Percentiles rank a stretch among this genome's conserved stretches.
Evolutionary conservation across 2,888 invertebrate genomes (phyloP).

Genomic region (Lissocephala sabroskyi): DNA sequence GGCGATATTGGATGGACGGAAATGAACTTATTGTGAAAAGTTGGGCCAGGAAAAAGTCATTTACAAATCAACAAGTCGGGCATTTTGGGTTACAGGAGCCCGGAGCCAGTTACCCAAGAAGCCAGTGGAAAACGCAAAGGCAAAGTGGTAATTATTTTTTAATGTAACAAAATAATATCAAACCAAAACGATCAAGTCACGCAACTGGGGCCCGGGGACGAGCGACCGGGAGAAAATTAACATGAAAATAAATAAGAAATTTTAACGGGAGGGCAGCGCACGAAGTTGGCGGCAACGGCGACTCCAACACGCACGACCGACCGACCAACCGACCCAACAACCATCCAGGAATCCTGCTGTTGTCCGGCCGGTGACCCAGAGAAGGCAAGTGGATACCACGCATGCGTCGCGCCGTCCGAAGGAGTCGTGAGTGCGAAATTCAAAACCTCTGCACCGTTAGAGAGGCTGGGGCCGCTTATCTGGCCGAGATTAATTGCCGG

Average conservation of each 20-base stretch:
- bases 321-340: too few species aligned
- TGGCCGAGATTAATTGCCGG: conserved; percentile 37
- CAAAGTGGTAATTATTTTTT: conserved; percentile 66
- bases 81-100: conserved; percentile 14
- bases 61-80: conserved; percentile 34
- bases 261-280: conserved; percentile 43
- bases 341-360: too few species aligned
- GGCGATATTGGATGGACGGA: too few species aligned
- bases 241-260: conserved; percentile 66
- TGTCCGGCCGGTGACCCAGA: neutral
- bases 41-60: conserved; percentile 23
- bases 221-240: conserved; percentile 43
- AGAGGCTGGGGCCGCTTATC: neutral
- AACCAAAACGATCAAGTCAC: conserved; percentile 68
- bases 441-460: conserved; percentile 39
- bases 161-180: conserved; percentile 69
- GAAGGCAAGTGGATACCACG: conserved; percentile 26
- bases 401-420: conserved; percentile 45
- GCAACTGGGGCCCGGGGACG: conserved; percentile 41
- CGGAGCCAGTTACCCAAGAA: too few species aligned
- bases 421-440: conserved; percentile 29
- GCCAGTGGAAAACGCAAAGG: conserved; percentile 31
- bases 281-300: conserved; percentile 6
- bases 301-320: conserved; percentile 25
- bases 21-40: conserved; percentile 43